Conservation (phyloP, 2,797 vertebrate genomes). For the Rhadinocentrus ornatus region DNA sequence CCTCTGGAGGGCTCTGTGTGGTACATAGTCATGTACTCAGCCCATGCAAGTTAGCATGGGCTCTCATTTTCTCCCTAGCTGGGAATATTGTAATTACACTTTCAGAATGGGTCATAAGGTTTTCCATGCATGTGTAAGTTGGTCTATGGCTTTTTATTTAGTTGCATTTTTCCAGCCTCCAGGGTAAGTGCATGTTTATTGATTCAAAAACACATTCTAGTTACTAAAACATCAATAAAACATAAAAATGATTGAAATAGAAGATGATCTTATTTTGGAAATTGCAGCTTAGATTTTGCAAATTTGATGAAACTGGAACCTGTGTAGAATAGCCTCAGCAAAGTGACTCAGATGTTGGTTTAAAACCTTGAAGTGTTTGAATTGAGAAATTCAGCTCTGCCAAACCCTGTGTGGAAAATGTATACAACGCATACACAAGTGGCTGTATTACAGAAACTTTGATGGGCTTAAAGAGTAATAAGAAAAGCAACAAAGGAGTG, state of each 20-base stretch:
- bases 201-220: not conserved
- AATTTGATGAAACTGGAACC: not conserved
- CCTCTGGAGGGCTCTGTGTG: constrained; percentile 12
- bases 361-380: not conserved
- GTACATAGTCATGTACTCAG: constrained; percentile 18
- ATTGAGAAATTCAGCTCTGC: not conserved
- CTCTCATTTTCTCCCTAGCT: not conserved
- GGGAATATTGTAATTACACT: not conserved
- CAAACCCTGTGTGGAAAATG: not conserved
- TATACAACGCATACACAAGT: constrained; percentile 4
- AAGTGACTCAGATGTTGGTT: not conserved
- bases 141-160: not conserved
- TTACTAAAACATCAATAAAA: not conserved
- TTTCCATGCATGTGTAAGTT: not conserved
- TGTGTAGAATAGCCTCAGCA: not conserved
- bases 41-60: constrained; percentile 1
- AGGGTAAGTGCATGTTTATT: not conserved
- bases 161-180: not conserved
- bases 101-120: not conserved
- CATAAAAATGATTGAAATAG: not conserved
- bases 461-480: constrained; percentile 35
- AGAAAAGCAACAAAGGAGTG: constrained; percentile 43
- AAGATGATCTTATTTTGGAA: not conserved
- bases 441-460: constrained; percentile 6
- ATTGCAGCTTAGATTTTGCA: not conserved